Percentiles rank a stretch among this genome's conserved stretches.
These are phyloP conservation scores for Gibbula magus DNA, from an alignment of 2,888 invertebrate genomes.

Conservation along the genomic window DNA sequence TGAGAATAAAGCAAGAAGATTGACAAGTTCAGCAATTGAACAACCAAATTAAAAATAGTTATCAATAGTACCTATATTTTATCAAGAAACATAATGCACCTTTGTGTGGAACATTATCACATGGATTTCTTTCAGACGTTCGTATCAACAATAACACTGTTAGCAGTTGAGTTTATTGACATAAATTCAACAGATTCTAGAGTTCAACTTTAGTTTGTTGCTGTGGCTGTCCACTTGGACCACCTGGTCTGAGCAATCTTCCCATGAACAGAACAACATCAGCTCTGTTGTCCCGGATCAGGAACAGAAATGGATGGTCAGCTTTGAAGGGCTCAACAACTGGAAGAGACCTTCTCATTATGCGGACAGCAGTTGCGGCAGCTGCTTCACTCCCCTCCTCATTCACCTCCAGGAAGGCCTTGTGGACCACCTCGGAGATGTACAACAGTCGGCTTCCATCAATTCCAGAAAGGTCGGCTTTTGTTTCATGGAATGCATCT, in stretches of 20 bases:
- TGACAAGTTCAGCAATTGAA: too few species aligned
- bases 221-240: too few species aligned
- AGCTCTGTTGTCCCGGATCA: conserved; percentile 55
- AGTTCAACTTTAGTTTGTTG: too few species aligned
- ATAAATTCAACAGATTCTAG: too few species aligned
- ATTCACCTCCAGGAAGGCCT: conserved; percentile 72
- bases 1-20: too few species aligned
- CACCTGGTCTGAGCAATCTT: background rate
- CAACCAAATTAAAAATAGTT: too few species aligned
- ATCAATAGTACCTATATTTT: too few species aligned
- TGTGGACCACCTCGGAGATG: conserved; percentile 67
- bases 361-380: conserved; percentile 63
- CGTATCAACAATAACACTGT: too few species aligned
- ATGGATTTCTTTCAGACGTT: too few species aligned
- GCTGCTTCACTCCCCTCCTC: conserved; percentile 73
- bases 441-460: conserved; percentile 48
- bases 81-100: too few species aligned
- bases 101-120: too few species aligned
- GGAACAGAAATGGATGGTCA: conserved; percentile 69
- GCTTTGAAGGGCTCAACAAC: conserved; percentile 46
- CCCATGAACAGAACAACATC: conserved; percentile 54
- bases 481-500: conserved; percentile 54
- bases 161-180: too few species aligned
- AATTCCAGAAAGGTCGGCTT: conserved; percentile 68
- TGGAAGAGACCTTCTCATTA: conserved; percentile 31